Base-by-base conservation (phyloP, 2,888 invertebrate genomes). In the Mythimna albipuncta region DNA sequence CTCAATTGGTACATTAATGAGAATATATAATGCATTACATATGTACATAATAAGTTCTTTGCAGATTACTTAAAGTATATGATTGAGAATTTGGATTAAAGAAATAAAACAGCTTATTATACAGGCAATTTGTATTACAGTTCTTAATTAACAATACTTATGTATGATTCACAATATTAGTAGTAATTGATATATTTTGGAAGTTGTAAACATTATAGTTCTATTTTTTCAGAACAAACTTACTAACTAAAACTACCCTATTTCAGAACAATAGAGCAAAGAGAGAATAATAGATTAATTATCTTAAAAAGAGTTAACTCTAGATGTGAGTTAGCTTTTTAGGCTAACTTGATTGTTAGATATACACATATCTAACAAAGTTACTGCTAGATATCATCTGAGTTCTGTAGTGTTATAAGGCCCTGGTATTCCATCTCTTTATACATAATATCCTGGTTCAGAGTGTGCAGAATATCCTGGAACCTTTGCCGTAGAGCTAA, bases 401-500 rank as follows among this genome's bases (percentile, higher is more conserved):
- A 95, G 77, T 92, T 95, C 81, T 94, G 94, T 38, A 95, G 86
- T 38, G 93, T 93, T 47, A 95, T 86, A 57, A 96, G 86, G 4
- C 95, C 95, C 80, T 95, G 95, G 81, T 95, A 95, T 85, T 98
- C 98, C 93, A 98, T 97, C 92, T 98, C 98, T 79, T 98, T 98
- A 85, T 98, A 98, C 85, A 98, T 96, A 83, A 98, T 98, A 89
- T 98, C 98, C 87, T 98, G 97, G 79, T 98, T 96, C 16, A 99
- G 93, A 86, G 98, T 97, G 82, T 99, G 98, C 41, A 99, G 94
- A 67, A 97, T 98, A 82, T 98, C 98, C 90, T 98, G 98, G 92
- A 99, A 98, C 69, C 99, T 96, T 92, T 98, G 98, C 64, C 98
- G 96, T 19, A 99, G 93, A 16, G 98, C 98, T 79, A 97, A 96